Evolutionary conservation across 2,888 invertebrate genomes (phyloP), one percentile per base, ranked within the genome.

Genomic region (Parnassius glacialis): DNA sequence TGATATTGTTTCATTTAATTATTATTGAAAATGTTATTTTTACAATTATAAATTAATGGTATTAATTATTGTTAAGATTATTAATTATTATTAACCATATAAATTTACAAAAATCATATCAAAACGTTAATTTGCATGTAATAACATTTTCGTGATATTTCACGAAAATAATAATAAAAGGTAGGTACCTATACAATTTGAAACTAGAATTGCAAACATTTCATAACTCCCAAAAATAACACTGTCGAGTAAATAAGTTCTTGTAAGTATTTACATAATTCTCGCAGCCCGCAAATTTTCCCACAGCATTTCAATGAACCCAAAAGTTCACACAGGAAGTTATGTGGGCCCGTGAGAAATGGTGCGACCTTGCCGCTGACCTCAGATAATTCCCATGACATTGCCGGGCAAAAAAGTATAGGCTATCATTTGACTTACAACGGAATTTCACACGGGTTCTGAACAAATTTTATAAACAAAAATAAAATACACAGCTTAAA

Each of bases 301-400:
- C 43, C 43, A 45, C 45, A 45, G 45, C 45, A 12, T 12, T 45
- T 45, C n/a, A 11, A 45, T 45, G 11, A n/a, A 45, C 11, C 45
- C 25, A 10, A n/a, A 10, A 25, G 61, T 62, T 65, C 65, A 63
- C 65, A 62, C 48, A 71, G 76, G 76, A 76, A 74, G 65, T 69
- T 45, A 48, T 48, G 57, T 41, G n/a, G 52, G 72, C 67, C 68
- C 68, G 61, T 66, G 67, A 69, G 74, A 72, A 77, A 68, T 57
- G 45, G 13, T 10, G 44, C 62, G 72, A 67, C 75, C 75, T 76
- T 75, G 72, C 59, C 64, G 59, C 62, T 74, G 73, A 74, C 74
- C 74, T 69, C 64, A 65, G 10, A 50, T 52, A 50, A 55, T 62
- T 68, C 64, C 65, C 68, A 71, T 72, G 69, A 68, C 65, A 57